Conservation (phyloP, 2,797 vertebrate species). For the Bryconaethiops microstoma region DNA sequence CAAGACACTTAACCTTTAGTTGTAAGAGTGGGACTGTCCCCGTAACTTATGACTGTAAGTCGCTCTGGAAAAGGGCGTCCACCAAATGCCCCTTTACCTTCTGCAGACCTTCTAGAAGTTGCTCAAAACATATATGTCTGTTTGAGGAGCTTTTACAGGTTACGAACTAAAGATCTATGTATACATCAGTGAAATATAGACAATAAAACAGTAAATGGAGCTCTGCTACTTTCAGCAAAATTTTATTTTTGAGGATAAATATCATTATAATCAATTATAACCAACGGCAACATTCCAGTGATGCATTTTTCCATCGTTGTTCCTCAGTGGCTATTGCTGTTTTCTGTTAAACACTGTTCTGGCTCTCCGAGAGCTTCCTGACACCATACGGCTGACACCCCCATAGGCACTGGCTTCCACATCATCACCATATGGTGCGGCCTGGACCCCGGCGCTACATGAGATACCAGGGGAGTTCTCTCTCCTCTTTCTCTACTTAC, state of each 20-base stretch:
- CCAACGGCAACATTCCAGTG: not conserved
- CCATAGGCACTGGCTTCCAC: conserved; percentile 45
- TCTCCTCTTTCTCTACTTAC: conserved; percentile 1
- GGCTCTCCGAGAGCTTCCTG: conserved; percentile 39
- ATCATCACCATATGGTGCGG: conserved; percentile 51
- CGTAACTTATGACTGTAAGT: too few species aligned
- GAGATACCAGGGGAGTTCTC: conserved; percentile 20
- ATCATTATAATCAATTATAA: not conserved
- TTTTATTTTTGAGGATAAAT: not conserved
- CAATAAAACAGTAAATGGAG: not conserved
- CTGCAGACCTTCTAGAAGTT: too few species aligned
- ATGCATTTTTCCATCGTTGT: not conserved
- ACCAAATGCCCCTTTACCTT: too few species aligned
- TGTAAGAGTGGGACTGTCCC: too few species aligned
- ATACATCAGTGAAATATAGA: not conserved
- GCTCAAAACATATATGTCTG: too few species aligned
- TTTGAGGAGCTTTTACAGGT: too few species aligned
- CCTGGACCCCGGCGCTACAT: conserved; percentile 17
- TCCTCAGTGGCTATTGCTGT: conserved; percentile 6
- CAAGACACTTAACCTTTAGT: too few species aligned
- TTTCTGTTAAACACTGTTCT: conserved; percentile 22
- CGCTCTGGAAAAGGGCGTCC: too few species aligned
- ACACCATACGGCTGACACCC: conserved; percentile 44
- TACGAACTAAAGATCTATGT: too few species aligned
- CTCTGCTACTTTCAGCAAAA: too few species aligned